Percentiles rank a stretch among this genome's conserved stretches.
Conservation (phyloP, 1,140 invertebrate genomes). For the Oedothorax gibbosus region DNA sequence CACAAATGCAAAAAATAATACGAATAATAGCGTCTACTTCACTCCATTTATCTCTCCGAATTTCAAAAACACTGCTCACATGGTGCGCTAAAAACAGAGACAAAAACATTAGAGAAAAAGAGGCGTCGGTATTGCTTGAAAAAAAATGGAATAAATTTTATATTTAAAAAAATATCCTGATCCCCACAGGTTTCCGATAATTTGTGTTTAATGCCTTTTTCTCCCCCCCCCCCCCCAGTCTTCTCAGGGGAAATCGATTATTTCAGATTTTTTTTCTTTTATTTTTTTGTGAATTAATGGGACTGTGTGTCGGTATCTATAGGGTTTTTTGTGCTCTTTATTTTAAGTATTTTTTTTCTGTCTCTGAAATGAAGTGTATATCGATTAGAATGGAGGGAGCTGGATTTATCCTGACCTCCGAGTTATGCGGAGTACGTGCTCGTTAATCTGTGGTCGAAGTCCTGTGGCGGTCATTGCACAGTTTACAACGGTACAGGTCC, state of each 20-base stretch:
- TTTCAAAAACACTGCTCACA: constrained; percentile 53
- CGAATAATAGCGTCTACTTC: constrained; percentile 55
- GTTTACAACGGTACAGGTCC: too few relatives aligned
- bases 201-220: constrained; percentile 60
- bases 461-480: too few relatives aligned
- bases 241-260: constrained; percentile 45
- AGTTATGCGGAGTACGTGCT: too few relatives aligned
- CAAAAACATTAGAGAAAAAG: background rate
- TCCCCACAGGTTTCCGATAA: constrained; percentile 60
- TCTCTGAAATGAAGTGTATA: constrained; percentile 50
- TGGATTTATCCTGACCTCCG: constrained; percentile 37
- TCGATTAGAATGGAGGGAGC: constrained; percentile 51
- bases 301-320: constrained; percentile 2
- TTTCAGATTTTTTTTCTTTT: constrained; percentile 29
- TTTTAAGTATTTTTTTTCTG: constrained; percentile 32
- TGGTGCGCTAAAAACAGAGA: constrained; percentile 25
- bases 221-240: constrained; percentile 1
- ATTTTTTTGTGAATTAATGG: background rate
- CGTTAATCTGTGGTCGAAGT: too few relatives aligned
- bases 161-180: constrained; percentile 16
- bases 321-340: background rate
- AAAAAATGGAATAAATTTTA: constrained; percentile 5
- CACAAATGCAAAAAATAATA: constrained; percentile 16
- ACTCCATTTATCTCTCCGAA: constrained; percentile 52
- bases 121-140: too few relatives aligned